Percentiles rank a stretch among this genome's conserved stretches.
phyloP scores from a whole-genome alignment of 2,888 invertebrate species.

The Cyclophora punctaria region DNA sequence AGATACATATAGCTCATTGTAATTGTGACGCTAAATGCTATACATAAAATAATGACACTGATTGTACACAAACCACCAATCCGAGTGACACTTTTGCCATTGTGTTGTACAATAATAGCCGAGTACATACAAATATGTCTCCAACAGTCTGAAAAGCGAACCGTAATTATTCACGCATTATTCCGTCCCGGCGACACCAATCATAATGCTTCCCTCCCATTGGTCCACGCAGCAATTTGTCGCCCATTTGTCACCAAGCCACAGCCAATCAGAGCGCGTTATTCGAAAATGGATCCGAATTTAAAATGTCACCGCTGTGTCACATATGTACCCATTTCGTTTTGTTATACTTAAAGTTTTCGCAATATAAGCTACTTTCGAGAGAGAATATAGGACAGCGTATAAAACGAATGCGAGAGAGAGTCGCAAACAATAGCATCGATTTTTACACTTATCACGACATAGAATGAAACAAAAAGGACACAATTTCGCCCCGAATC shows the following conservation, averaged over 20 bases:
- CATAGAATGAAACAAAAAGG: slow-evolving; percentile 68
- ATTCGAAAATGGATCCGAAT: slow-evolving; percentile 50
- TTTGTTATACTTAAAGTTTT: too few species aligned
- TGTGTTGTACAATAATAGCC: too few species aligned
- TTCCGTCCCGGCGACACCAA: slow-evolving; percentile 28
- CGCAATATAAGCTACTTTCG: too few species aligned
- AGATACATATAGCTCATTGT: too few species aligned
- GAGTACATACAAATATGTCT: slow-evolving; percentile 11
- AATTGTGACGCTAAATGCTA: too few species aligned
- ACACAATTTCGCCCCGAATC: slow-evolving; percentile 68
- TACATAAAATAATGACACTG: too few species aligned
- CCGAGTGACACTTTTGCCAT: too few species aligned
- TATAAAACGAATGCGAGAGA: slow-evolving; percentile 4
- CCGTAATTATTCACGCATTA: slow-evolving; percentile 39
- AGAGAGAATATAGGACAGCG: too few species aligned
- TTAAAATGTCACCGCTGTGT: slow-evolving; percentile 55
- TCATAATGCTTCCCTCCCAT: slow-evolving; percentile 30
- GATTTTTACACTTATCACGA: slow-evolving; percentile 64
- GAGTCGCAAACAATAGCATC: slow-evolving; percentile 37
- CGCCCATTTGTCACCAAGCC: slow-evolving; percentile 72
- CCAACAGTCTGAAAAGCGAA: slow-evolving; percentile 26
- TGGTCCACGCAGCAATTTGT: slow-evolving; percentile 52
- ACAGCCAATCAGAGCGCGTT: slow-evolving; percentile 46
- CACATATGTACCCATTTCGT: slow-evolving; percentile 33
- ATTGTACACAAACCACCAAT: too few species aligned